Conservation (phyloP, 1,140 invertebrate species). For the Micrasema minimum region DNA sequence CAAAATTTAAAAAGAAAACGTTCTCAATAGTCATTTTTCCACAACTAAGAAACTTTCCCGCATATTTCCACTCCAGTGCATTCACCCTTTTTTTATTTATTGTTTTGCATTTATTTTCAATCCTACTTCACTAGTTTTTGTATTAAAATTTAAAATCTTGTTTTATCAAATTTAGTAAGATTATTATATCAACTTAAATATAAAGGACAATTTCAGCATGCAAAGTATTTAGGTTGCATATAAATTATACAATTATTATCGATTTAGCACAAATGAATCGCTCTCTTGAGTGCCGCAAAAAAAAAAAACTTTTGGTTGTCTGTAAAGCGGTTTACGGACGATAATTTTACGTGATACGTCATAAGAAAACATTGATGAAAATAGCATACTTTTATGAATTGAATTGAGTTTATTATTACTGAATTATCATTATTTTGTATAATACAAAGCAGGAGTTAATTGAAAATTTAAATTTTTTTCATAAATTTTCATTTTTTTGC, state of each 20-base stretch:
- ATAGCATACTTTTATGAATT: too few species aligned
- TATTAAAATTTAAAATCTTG: not conserved
- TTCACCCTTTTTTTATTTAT: not conserved
- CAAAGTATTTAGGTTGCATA: not conserved
- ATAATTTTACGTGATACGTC: too few species aligned
- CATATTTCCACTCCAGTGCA: not conserved
- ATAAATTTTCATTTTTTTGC: too few species aligned
- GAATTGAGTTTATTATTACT: too few species aligned
- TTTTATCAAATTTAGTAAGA: not conserved
- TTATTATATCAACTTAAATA: not conserved
- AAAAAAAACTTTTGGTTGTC: too few species aligned
- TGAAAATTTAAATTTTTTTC: too few species aligned
- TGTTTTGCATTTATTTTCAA: not conserved
- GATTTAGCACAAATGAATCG: too few species aligned
- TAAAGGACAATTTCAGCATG: not conserved
- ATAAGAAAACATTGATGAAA: too few species aligned
- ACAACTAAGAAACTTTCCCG: constrained; percentile 10
- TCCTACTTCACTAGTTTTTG: not conserved
- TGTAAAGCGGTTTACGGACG: too few species aligned
- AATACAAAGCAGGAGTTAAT: too few species aligned
- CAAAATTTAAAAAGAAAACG: constrained; percentile 25
- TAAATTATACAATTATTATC: not conserved
- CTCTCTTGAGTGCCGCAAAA: too few species aligned
- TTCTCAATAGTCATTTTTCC: constrained; percentile 27
- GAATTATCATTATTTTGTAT: too few species aligned